Evolutionary conservation across 2,797 vertebrate genomes (phyloP), one percentile per base, ranked within the genome.

Genomic region (Notolabrus celidotus): DNA sequence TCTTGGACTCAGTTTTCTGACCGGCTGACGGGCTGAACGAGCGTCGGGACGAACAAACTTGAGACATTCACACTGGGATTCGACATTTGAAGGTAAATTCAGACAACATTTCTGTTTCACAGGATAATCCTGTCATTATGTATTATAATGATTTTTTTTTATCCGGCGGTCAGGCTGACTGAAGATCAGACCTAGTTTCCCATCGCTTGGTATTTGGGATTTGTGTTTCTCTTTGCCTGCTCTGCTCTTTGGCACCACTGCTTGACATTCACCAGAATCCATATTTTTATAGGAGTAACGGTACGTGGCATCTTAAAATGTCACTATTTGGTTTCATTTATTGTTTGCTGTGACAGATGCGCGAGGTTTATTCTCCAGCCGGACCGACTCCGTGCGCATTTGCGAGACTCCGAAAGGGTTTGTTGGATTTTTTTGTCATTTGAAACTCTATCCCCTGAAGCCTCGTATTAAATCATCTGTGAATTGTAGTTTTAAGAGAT

Each of bases 1-100:
- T 89, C 89, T 89, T 85, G 82, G 86, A 86, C 86, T 91, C 92
- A 79, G 92, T 84, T 79, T 59, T 83, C 85, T 84, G 83, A 86
- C 74, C 77, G 74, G 87, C 80, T 86, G 86, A 85, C 90, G 74
- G 84, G 74, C 86, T 67, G 80, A 71, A 41, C 69, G 71, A 67
- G 67, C 67, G 62, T 56, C 80, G 69, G n/a, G 76, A 71, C 65
- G 68, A 70, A 79, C 69, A 89, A 92, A 93, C 91, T 92, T 89
- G 69, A 82, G 65, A 76, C 80, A 57, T 62, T 67, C 71, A 22
- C 72, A 33, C 31, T 29, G 63, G 74, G 61, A 85, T 46, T 61
- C 74, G 68, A 79, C 83, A 71, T 67, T 7, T 20, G 23, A 59
- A 92, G 93, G 92, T 93, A 93, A 90, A 88, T 72, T 2, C 15